These are phyloP conservation scores for Drosophila melanocephala DNA, from an alignment of 2,888 invertebrate species.

Conservation along the genomic window DNA sequence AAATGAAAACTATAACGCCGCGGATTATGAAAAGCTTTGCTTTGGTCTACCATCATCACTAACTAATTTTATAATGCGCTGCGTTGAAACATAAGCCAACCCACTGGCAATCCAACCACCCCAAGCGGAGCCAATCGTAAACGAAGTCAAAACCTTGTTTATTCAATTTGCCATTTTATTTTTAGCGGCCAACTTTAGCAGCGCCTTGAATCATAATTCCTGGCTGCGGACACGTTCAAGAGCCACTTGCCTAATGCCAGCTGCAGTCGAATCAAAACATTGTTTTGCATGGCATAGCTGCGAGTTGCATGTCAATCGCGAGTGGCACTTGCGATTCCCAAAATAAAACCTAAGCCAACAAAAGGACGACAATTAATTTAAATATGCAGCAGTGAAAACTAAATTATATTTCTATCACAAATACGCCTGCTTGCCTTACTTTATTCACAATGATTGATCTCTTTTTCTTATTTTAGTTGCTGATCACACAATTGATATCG, in stretches of 20 bases:
- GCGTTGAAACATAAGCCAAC: neutral
- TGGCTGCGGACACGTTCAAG: conserved; percentile 30
- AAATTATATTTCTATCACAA: neutral
- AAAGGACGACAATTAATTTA: conserved; percentile 70
- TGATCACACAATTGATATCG: neutral
- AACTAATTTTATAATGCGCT: conserved; percentile 36
- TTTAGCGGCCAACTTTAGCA: neutral
- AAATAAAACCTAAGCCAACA: conserved; percentile 5
- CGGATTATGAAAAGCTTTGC: conserved; percentile 34
- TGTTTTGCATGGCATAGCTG: conserved; percentile 29
- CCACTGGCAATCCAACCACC: neutral
- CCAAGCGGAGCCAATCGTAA: conserved; percentile 15
- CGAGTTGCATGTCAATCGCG: conserved; percentile 18
- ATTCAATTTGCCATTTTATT: neutral
- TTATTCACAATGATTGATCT: neutral
- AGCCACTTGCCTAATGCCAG: conserved; percentile 5
- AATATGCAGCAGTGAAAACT: conserved; percentile 10
- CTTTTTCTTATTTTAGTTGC: neutral
- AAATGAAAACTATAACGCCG: conserved; percentile 11
- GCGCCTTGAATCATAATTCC: conserved; percentile 24
- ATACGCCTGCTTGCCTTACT: neutral
- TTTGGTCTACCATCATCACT: neutral
- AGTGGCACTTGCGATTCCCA: conserved; percentile 42
- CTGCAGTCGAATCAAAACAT: conserved; percentile 17
- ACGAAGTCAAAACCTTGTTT: conserved; percentile 17